Base-by-base conservation (phyloP, 2,113 vertebrate genomes). In the Gallinago undulata region DNA sequence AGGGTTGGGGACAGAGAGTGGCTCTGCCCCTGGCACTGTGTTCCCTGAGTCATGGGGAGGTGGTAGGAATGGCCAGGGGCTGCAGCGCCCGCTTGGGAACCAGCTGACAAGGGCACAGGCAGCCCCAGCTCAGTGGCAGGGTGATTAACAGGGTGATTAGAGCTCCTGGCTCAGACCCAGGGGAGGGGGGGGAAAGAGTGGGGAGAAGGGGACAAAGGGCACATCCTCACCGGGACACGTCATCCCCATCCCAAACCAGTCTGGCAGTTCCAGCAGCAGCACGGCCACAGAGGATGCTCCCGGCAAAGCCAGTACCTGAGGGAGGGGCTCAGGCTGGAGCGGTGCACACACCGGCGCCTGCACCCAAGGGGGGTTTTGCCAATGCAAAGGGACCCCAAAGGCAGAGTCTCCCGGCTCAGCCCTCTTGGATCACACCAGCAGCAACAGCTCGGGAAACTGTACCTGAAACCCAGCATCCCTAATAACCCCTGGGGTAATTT, bases 361-460 rank as follows among this genome's bases (percentile, higher is more conserved):
- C 21, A 48, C 47, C 47, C 47, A 22, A 21, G 47, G 47, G 10
- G 22, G 47, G 22, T 28, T 87, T 27, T 68, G 45, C 41, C 53
- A 28, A 7, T 74, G 43, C 72, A 30, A 33, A 68, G 19, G 0
- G 8, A 90, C 66, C 60, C 10, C 21, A 11, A 28, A 63, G 43
- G 69, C 79, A 1, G 3, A 53, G 53, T 13, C 81, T 57, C 57
- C 51, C 48, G 64, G 66, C 57, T 77, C 69, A 41, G 87, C 43
- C 74, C 25, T 30, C 56, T 28, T 12, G 13, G n/a, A 33, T 16
- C 67, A 33, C 55, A 31, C 25, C 72, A n/a, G 81, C 67, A 67
- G 63, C 48, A 47, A 5, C 45, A 45, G 31, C 57, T 48, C 1
- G 0, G 27, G 53, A 51, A 70, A 31, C 35, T 0, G 0, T 15